Evolutionary conservation across 2,888 invertebrate species (phyloP), one percentile per base, ranked within the genome.

Genomic region (Eupeodes latifasciatus): DNA sequence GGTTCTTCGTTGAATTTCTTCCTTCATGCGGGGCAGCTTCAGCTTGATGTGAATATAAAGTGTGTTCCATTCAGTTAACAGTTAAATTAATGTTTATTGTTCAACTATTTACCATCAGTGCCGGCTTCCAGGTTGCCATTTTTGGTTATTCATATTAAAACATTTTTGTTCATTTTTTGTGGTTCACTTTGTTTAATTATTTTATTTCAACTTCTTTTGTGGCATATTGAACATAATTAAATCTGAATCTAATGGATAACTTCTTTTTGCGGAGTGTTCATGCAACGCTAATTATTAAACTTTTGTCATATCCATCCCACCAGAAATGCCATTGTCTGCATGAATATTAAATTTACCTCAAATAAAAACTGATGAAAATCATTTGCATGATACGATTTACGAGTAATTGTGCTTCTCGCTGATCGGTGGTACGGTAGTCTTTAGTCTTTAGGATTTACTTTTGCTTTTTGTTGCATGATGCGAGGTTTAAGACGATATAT

Each of bases 31-130:
- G 59, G 59, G 59, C 59, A 47, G 47, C 47, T 36, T 16, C 47
- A 53, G 51, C 55, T 34, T 78, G 27, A 62, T 64, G 83, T 76
- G 78, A 76, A 53, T 53, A 69, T 76, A 72, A 47, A 66, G 84
- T 87, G 76, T 87, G 84, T 80, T 81, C 72, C 64, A 87, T 87
- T 76, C 85, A 85, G 85, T 85, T 88, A 85, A 85, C 85, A 88
- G 88, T 81, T 81, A 88, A 88, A 88, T 81, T 85, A 88, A 88
- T 88, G 74, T 88, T 85, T 85, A 85, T 87, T 87, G 84, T 88
- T 88, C 49, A 84, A 85, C 72, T 81, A 88, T 88, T 85, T 85
- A 81, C 44, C 51, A 64, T 40, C 40, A 5, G 51, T 75, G 81
- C 69, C 69, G 88, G 81, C 75, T 85, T 85, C 71, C 71, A 82